phyloP scores from a whole-genome alignment of 2,888 invertebrate genomes.

The Drosophila gaucha region DNA sequence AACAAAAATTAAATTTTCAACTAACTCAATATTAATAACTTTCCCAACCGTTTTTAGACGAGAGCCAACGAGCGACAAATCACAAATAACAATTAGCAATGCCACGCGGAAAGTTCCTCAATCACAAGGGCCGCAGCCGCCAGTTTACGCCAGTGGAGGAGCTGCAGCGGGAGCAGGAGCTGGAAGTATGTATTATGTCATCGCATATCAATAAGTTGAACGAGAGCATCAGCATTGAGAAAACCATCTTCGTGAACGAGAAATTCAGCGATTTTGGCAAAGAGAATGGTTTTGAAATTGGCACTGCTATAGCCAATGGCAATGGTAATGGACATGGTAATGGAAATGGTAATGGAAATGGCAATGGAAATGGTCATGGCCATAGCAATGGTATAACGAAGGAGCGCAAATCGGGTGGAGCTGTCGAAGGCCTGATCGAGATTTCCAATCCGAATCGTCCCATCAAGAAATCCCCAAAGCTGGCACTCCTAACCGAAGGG shows the following conservation, averaged over 20 bases:
- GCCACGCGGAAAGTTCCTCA: conserved; percentile 48
- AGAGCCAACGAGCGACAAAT: background rate
- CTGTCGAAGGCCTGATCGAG: conserved; percentile 37
- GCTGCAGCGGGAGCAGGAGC: conserved; percentile 24
- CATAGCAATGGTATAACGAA: background rate
- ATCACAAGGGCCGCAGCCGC: conserved; percentile 46
- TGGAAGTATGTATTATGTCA: background rate
- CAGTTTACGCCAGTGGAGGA: conserved; percentile 53
- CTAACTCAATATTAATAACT: background rate
- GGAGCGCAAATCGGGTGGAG: conserved; percentile 6
- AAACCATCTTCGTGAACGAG: background rate
- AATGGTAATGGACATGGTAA: background rate
- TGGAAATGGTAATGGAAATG: background rate
- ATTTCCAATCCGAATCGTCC: conserved; percentile 57
- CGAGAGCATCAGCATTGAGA: background rate
- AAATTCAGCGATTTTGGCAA: background rate
- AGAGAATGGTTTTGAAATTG: background rate
- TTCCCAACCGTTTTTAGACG: background rate
- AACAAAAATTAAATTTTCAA: background rate
- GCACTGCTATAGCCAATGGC: too few relatives aligned
- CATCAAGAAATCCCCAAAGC: background rate
- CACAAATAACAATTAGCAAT: conserved; percentile 7
- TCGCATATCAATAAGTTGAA: background rate
- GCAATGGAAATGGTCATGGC: background rate
- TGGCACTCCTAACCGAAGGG: background rate